Evolutionary conservation across 2,113 vertebrate species (phyloP).

Genomic region (Bujurquina vittata): DNA sequence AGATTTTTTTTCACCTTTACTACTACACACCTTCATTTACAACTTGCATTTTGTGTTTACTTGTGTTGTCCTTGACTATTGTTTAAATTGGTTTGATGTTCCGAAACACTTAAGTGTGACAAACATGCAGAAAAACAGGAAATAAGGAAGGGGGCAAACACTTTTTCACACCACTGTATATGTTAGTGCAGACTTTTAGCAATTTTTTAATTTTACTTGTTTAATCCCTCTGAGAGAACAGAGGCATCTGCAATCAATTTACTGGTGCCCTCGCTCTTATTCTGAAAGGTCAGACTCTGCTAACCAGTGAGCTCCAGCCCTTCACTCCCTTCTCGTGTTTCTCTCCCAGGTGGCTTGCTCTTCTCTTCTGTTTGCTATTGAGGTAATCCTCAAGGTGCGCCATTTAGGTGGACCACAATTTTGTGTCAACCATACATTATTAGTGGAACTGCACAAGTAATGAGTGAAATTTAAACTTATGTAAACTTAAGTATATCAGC

Average conservation of each 20-base stretch:
- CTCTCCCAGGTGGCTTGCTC: neutral
- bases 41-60: too few species aligned
- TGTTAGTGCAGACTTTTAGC: neutral
- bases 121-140: too few species aligned
- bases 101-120: too few species aligned
- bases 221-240: neutral
- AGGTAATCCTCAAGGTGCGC: neutral
- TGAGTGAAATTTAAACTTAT: neutral
- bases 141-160: too few species aligned
- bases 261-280: neutral
- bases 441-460: neutral
- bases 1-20: too few species aligned
- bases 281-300: neutral
- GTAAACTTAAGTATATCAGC: neutral
- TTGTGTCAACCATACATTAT: slow-evolving; percentile 7
- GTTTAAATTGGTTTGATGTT: too few species aligned
- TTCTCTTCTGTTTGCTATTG: neutral
- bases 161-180: too few species aligned
- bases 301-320: neutral
- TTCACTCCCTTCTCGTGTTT: neutral
- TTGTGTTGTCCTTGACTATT: too few species aligned
- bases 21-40: too few species aligned
- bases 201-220: neutral
- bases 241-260: neutral
- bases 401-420: neutral